Conservation (phyloP, 2,113 vertebrate genomes). For the Myxocyprinus asiaticus region DNA sequence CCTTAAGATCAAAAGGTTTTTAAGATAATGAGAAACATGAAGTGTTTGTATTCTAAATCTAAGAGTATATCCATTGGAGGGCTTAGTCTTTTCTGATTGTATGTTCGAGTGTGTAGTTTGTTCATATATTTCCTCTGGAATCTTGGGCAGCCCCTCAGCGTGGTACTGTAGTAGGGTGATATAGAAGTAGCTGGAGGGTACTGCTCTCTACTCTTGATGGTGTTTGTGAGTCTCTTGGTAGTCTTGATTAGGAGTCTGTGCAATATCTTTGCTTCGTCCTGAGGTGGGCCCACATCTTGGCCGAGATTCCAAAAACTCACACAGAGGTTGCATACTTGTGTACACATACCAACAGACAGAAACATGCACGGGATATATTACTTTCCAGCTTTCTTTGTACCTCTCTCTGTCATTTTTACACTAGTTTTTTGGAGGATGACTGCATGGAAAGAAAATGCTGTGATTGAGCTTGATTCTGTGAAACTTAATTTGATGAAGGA, state of each 20-base stretch:
- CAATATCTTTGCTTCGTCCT: constrained; percentile 26
- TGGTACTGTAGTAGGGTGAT: constrained; percentile 1
- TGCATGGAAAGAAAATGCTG: no score
- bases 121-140: constrained; percentile 1
- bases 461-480: no score
- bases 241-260: constrained; percentile 34
- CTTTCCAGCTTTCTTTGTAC: background rate
- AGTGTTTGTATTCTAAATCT: background rate
- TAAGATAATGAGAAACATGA: no score
- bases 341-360: background rate
- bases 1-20: no score
- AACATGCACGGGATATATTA: background rate
- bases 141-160: background rate
- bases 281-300: constrained; percentile 2
- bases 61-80: background rate
- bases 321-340: background rate
- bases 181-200: background rate
- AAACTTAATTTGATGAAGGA: no score
- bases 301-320: background rate
- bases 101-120: background rate
- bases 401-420: no score
- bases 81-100: background rate
- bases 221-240: constrained; percentile 38
- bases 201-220: background rate
- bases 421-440: no score